Percentiles rank a stretch among this genome's conserved stretches.
Conservation (phyloP, 1,140 invertebrate species). For the Megathymus violae region DNA sequence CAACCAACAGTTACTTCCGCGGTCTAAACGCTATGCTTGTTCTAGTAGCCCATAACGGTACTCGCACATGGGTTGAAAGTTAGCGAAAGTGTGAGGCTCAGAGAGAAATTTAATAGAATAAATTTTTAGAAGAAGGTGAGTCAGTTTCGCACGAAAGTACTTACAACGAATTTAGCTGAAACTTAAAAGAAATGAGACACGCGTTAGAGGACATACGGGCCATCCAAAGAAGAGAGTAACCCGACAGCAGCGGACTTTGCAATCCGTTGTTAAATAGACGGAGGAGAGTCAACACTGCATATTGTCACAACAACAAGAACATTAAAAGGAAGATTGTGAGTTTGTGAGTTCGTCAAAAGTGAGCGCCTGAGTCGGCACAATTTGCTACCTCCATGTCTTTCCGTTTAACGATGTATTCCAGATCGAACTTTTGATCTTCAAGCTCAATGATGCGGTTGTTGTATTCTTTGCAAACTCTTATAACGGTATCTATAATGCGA, state of each 20-base stretch:
- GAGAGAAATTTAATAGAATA: conserved; percentile 53
- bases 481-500: conserved; percentile 88
- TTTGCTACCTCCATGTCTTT: conserved; percentile 97
- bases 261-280: conserved; percentile 67
- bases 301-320: conserved; percentile 69
- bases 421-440: conserved; percentile 98
- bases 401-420: conserved; percentile 98
- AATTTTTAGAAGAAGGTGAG: conserved; percentile 60
- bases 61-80: conserved; percentile 54
- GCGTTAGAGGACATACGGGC: conserved; percentile 61
- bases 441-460: conserved; percentile 93
- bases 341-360: conserved; percentile 73
- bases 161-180: conserved; percentile 56
- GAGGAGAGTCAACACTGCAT: conserved; percentile 68
- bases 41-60: conserved; percentile 39
- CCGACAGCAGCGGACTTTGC: conserved; percentile 50
- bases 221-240: conserved; percentile 33
- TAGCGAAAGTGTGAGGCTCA: conserved; percentile 62
- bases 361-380: conserved; percentile 57
- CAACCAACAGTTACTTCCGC: conserved; percentile 76
- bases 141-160: conserved; percentile 58
- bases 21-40: conserved; percentile 38
- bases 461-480: conserved; percentile 93
- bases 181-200: conserved; percentile 66
- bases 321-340: conserved; percentile 61